These are phyloP conservation scores for Cyclargus thomasi DNA, from an alignment of 1,140 invertebrate species.

Conservation along the genomic window DNA sequence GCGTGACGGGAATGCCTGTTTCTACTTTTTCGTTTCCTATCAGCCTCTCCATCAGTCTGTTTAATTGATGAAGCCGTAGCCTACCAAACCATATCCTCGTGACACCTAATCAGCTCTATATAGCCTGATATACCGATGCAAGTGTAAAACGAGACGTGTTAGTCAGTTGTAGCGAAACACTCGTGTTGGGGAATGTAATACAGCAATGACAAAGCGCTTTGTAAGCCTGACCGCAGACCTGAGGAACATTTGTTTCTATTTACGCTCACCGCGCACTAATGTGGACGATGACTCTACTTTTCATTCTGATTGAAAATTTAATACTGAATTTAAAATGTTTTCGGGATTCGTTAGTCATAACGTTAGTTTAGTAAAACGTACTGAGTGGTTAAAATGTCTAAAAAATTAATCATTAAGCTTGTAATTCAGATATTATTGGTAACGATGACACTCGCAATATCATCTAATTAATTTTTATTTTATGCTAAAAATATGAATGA, in stretches of 20 bases:
- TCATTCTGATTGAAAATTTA: not conserved
- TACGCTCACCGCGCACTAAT: not conserved
- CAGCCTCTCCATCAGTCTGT: too few species aligned
- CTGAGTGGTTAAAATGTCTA: too few species aligned
- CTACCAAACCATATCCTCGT: not conserved
- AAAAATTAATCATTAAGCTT: too few species aligned
- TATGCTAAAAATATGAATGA: too few species aligned
- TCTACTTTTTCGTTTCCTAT: too few species aligned
- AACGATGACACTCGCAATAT: too few species aligned
- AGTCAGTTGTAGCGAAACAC: not conserved
- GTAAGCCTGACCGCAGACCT: conserved; percentile 13
- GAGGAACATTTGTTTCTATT: conserved; percentile 10
- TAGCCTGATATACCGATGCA: not conserved
- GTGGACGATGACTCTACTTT: not conserved
- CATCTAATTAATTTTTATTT: too few species aligned
- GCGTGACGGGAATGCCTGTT: too few species aligned
- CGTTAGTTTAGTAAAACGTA: too few species aligned
- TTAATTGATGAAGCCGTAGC: too few species aligned
- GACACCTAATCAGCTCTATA: too few species aligned
- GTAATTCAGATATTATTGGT: too few species aligned
- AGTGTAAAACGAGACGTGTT: not conserved
- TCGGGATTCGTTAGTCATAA: not conserved
- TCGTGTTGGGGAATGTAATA: conserved; percentile 9
- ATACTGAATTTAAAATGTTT: not conserved
- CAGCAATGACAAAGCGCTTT: conserved; percentile 7